These are phyloP conservation scores for Hippopotamus amphibius DNA, from an alignment of 2,113 vertebrate genomes.

Conservation along the genomic window DNA sequence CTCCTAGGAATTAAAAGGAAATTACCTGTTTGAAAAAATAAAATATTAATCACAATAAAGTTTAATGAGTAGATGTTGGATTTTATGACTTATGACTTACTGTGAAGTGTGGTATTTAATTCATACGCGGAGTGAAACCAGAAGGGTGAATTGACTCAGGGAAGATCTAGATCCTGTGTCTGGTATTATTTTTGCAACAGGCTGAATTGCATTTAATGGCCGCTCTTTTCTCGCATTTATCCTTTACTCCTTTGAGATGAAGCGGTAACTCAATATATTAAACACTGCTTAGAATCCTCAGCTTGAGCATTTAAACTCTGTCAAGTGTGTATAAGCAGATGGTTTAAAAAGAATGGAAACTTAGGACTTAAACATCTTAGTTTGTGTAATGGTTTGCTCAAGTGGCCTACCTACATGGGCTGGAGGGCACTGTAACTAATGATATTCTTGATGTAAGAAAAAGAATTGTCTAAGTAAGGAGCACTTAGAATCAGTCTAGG, in stretches of 20 bases:
- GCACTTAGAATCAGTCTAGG: not conserved
- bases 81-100: conserved; percentile 46
- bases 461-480: not conserved
- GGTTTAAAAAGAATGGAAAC: conserved; percentile 49
- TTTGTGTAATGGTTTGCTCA: not conserved
- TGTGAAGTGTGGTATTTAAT: conserved; percentile 41
- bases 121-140: conserved; percentile 18
- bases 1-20: conserved; percentile 26
- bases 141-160: conserved; percentile 14
- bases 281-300: conserved; percentile 46
- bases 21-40: not conserved
- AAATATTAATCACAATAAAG: conserved; percentile 14
- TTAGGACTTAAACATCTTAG: not conserved
- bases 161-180: not conserved
- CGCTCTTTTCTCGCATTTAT: conserved; percentile 56
- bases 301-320: conserved; percentile 53
- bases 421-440: not conserved
- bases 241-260: conserved; percentile 63
- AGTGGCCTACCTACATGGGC: not conserved
- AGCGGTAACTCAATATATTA: conserved; percentile 58
- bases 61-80: conserved; percentile 3
- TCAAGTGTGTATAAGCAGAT: not conserved
- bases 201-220: conserved; percentile 55
- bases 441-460: not conserved
- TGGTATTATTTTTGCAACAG: conserved; percentile 52